Evolutionary conservation across 1,140 invertebrate genomes (phyloP), one percentile per base, ranked within the genome.

Genomic region (Helicoverpa armigera): DNA sequence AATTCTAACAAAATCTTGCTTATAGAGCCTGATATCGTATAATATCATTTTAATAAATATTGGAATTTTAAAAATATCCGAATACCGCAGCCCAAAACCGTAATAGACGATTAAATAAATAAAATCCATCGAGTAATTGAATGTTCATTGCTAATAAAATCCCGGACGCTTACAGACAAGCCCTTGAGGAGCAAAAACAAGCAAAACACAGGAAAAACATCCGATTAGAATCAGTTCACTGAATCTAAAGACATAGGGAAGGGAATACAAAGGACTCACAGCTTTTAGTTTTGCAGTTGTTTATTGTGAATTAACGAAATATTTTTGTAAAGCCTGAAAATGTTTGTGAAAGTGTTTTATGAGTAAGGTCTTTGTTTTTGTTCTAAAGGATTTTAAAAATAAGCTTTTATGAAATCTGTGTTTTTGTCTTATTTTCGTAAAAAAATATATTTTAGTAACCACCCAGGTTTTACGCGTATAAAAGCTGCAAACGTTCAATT

Each of bases 91-190:
- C 35, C 3, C 35, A 35, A 35, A 35, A 35, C 35, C 35, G 35
- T 35, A 35, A 35, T 5, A 35, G 35, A 3, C 35, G 35, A 35
- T 7, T 43, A 63, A 63, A 63, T 63, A 70, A 70, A 70, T 53
- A 70, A 70, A 70, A 53, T 29, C 50, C 29, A 70, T 53, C 48
- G 10, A 29, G 50, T 70, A 70, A 70, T 70, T 50, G 63, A 67
- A 67, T 67, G 63, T 67, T 70, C 67, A 70, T 70, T 53, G 67
- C 67, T 70, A 70, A 70, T 70, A 70, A 70, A 70, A 70, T 53
- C 48, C 50, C 48, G 67, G 48, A 13, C 67, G 67, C 67, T 50
- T 70, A 63, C 61, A 70, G 67, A 51, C 70, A 58, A 58, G 70
- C 54, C 23, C 54, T 56, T 73, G 54, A 73, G 70, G 4, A 69